Evolutionary conservation across 92 coral and sea anemone genomes (phyloP), one percentile per base, ranked within the genome.

Genomic region (Desmophyllum pertusum): DNA sequence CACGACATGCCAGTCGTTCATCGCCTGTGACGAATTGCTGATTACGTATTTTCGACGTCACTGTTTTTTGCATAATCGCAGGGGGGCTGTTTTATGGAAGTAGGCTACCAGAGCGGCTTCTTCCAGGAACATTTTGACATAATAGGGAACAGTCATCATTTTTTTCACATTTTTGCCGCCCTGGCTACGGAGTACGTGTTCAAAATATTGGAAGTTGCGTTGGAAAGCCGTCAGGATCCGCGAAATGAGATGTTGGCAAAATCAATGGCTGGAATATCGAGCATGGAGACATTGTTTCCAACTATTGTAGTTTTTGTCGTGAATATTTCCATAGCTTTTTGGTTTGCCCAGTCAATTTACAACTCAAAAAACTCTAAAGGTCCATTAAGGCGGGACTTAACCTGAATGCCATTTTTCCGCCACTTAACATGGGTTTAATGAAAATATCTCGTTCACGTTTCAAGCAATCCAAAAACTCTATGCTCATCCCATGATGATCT

Each of bases 81-180:
- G 83, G 82, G 7, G 92, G 86, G 6, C 6, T 89, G 7, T 79
- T 89, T 38, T 84, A 89, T 86, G 89, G 84, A 2, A 39, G 72
- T 29, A 77, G 80, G 39, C 84, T 89, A 0, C 92, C 92, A 1
- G 92, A 89, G 51, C 86, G 92, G 5, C 63, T 89, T 1, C 52
- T 87, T 18, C 89, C 92, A 27, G 92, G 92, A 29, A 89, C 72
- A 57, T 89, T n/a, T 89, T 77, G 92, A 89, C 76, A 77, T 80
- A 19, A 41, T 89, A 13, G 92, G 92, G 40, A 89, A 71, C 79
- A 89, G 92, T 36, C 92, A 89, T 74, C 92, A 89, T 75, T 89
- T 89, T 59, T 75, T 89, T 40, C 92, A 89, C 53, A 64, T 89
- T 19, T 89, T 89, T 25, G 80, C 80, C 4, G 92, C 89, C 14